Evolutionary conservation across 2,888 invertebrate genomes (phyloP).

Genomic region (Petrolisthes manimaculis): DNA sequence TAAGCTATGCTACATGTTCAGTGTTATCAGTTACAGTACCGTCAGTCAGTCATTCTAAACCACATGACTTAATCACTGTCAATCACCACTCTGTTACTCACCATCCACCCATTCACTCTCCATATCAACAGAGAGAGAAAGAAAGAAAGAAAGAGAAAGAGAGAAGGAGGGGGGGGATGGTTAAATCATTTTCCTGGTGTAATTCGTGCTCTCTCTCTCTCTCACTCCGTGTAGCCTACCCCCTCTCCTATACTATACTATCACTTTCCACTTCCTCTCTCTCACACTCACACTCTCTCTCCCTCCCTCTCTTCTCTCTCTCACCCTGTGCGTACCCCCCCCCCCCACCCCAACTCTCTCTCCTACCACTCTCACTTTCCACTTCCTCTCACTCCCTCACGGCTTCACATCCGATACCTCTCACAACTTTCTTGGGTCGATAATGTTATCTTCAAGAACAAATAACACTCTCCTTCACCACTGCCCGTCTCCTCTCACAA

Average conservation of each 20-base stretch:
- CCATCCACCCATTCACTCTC: too few relatives aligned
- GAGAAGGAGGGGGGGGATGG: background rate
- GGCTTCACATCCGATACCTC: background rate
- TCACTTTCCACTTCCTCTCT: background rate
- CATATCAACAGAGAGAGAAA: conserved; percentile 15
- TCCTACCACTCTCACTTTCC: background rate
- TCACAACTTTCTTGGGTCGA: background rate
- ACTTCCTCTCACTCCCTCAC: background rate
- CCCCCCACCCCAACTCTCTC: too few relatives aligned
- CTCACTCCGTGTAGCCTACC: background rate
- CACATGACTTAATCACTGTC: too few relatives aligned
- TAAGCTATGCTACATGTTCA: too few relatives aligned
- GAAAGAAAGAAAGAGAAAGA: background rate
- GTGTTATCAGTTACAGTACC: too few relatives aligned
- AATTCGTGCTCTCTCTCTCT: background rate
- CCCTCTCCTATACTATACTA: background rate
- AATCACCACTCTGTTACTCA: too few relatives aligned
- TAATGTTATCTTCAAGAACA: too few relatives aligned
- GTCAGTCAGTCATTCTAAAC: too few relatives aligned
- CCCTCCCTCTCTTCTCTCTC: background rate
- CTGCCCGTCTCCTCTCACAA: too few relatives aligned
- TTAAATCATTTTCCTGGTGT: background rate
- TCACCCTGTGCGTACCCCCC: background rate
- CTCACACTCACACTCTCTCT: background rate
- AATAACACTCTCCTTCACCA: too few relatives aligned